Conservation (phyloP, 2,797 vertebrate species). For the Avahi laniger region DNA sequence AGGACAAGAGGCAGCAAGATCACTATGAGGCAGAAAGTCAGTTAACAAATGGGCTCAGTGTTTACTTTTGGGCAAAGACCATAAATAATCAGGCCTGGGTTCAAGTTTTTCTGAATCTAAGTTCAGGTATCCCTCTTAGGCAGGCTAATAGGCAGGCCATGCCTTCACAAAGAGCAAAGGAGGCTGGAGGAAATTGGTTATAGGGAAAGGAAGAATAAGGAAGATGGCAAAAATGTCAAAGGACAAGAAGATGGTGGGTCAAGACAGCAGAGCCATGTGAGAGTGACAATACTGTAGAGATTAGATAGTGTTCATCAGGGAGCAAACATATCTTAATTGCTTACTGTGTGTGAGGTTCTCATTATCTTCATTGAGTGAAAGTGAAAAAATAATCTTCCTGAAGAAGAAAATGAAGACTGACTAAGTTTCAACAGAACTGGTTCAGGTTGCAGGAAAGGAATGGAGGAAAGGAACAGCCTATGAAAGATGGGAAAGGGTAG, state of each 20-base stretch:
- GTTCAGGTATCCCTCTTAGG: neutral
- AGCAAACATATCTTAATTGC: neutral
- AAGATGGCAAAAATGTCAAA: neutral
- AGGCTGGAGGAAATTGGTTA: neutral
- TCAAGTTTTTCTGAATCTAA: neutral
- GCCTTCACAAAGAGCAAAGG: neutral
- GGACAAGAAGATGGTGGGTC: neutral
- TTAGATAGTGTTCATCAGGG: neutral
- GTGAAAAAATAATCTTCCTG: neutral
- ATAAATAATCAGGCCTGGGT: neutral
- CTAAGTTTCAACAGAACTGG: neutral
- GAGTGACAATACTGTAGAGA: neutral
- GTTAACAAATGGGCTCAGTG: neutral
- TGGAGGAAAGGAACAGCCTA: neutral
- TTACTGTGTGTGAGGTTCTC: neutral
- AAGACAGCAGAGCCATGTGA: neutral
- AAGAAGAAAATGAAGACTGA: slow-evolving; percentile 9
- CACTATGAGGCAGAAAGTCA: neutral
- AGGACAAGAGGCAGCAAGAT: neutral
- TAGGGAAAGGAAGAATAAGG: neutral
- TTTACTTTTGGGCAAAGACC: neutral
- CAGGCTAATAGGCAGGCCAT: neutral
- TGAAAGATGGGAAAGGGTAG: neutral
- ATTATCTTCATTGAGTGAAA: neutral
- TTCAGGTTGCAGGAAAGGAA: neutral